These are phyloP conservation scores for Tricholauxania praeusta DNA, from an alignment of 2,888 invertebrate genomes.

Conservation along the genomic window DNA sequence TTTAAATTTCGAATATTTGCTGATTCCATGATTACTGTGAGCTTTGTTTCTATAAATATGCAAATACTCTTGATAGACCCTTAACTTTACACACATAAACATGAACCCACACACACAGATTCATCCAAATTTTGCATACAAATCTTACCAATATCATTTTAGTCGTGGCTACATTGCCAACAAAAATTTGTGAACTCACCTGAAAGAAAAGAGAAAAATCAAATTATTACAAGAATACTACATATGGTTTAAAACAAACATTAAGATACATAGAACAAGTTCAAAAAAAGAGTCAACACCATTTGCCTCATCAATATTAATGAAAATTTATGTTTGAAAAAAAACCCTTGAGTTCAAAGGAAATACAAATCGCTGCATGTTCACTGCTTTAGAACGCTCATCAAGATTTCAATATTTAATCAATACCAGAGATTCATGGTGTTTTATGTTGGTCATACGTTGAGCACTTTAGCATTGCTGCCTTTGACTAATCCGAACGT, in stretches of 20 bases:
- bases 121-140: too few species aligned
- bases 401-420: slow-evolving; percentile 14
- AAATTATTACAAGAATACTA: neutral
- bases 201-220: slow-evolving; percentile 8
- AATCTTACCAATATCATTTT: too few species aligned
- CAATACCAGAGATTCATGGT: neutral
- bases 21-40: too few species aligned
- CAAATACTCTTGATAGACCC: too few species aligned
- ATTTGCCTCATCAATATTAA: slow-evolving; percentile 15
- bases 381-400: neutral
- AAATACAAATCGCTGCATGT: too few species aligned
- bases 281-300: slow-evolving; percentile 3
- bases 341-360: slow-evolving; percentile 7
- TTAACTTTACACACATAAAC: too few species aligned
- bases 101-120: too few species aligned
- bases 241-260: neutral
- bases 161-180: too few species aligned
- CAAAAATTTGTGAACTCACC: neutral
- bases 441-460: too few species aligned
- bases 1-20: too few species aligned
- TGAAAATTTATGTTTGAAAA: neutral
- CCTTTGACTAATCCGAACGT: slow-evolving; percentile 5
- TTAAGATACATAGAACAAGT: neutral
- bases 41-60: too few species aligned
- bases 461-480: neutral